phyloP scores from a whole-genome alignment of 2,797 vertebrate species.

The Phoeniculus purpureus region DNA sequence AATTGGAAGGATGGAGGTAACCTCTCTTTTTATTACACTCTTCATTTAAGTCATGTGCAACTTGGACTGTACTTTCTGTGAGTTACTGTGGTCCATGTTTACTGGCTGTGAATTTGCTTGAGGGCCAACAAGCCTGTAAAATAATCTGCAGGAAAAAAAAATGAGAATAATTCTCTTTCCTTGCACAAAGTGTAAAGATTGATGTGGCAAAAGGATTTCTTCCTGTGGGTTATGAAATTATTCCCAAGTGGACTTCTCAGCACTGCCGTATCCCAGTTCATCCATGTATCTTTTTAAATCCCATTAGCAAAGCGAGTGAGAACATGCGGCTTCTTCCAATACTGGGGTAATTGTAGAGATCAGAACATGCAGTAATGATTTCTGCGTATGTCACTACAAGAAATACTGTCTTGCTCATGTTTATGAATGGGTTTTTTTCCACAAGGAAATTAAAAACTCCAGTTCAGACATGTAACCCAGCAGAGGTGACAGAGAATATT shows the following conservation, averaged over 20 bases:
- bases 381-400: conserved; percentile 31
- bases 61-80: background rate
- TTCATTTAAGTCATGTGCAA: conserved; percentile 22
- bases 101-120: background rate
- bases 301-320: background rate
- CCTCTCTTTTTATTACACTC: background rate
- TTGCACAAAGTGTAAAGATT: background rate
- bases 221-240: background rate
- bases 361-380: conserved; percentile 23
- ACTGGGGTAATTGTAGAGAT: background rate
- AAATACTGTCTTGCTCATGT: background rate
- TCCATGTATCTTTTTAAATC: conserved; percentile 1
- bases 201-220: background rate
- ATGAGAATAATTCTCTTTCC: background rate
- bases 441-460: conserved; percentile 55
- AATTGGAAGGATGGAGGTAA: background rate
- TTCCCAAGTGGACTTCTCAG: background rate
- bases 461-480: background rate
- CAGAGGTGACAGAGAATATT: conserved; percentile 25
- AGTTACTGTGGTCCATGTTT: background rate
- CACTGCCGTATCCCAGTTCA: background rate
- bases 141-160: background rate
- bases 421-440: conserved; percentile 52
- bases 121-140: background rate
- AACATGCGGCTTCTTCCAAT: conserved; percentile 7